Percentiles rank a stretch among this genome's conserved stretches.
These are phyloP conservation scores for Dilophus febrilis DNA, from an alignment of 2,888 invertebrate genomes.

Conservation along the genomic window DNA sequence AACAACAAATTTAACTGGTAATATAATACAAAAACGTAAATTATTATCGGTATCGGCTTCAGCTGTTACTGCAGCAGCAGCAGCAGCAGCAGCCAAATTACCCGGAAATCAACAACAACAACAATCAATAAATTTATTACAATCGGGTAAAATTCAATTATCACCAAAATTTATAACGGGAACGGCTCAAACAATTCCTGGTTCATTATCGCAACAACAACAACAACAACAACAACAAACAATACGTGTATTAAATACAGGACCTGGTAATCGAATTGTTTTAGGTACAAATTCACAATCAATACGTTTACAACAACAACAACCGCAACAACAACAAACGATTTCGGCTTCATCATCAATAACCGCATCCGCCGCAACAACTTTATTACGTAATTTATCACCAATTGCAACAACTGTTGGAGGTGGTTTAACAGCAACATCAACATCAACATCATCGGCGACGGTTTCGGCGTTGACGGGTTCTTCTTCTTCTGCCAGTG, in stretches of 20 bases:
- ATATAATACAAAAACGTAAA: too few species aligned
- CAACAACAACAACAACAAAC: slow-evolving; percentile 1
- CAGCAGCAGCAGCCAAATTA: too few species aligned
- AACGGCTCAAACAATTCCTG: too few species aligned
- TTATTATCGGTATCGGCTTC: neutral
- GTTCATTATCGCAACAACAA: neutral
- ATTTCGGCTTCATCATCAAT: neutral
- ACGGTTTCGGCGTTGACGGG: slow-evolving; percentile 2
- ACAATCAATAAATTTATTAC: too few species aligned
- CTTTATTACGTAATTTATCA: neutral
- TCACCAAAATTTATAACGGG: too few species aligned
- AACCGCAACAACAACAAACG: slow-evolving; percentile 1
- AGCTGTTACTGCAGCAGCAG: neutral
- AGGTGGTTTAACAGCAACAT: slow-evolving; percentile 16
- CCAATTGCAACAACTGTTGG: slow-evolving; percentile 13
- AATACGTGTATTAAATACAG: neutral
- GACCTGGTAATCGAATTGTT: too few species aligned
- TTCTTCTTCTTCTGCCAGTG: slow-evolving; percentile 11
- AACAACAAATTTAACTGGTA: too few species aligned
- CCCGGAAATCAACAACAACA: too few species aligned
- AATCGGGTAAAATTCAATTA: too few species aligned
- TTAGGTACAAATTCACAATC: too few species aligned
- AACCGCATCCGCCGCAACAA: neutral
- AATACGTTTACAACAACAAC: too few species aligned
- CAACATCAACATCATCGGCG: slow-evolving; percentile 11